Conservation (phyloP, 2,797 vertebrate species). For the Danio albolineatus region DNA sequence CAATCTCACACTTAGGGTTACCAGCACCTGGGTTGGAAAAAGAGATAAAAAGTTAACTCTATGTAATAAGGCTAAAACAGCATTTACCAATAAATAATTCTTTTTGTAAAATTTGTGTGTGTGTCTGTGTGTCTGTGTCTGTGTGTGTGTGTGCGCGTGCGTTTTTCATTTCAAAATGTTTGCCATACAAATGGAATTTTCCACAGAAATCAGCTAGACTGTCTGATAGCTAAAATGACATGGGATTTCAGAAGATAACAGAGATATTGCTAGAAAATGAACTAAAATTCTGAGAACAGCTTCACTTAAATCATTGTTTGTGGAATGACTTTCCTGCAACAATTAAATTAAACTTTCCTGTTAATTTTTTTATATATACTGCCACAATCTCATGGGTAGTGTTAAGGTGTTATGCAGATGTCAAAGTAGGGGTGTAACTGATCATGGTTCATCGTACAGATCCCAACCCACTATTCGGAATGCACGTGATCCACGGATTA, state of each 20-base stretch:
- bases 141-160: not conserved
- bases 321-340: not conserved
- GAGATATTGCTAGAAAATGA: not conserved
- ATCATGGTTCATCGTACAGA: no score
- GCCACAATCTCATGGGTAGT: not conserved
- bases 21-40: constrained; percentile 83
- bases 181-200: not conserved
- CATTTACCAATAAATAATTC: not conserved
- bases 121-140: not conserved
- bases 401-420: not conserved
- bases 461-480: no score
- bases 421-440: not conserved
- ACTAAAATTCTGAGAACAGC: not conserved
- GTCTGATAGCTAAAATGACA: not conserved
- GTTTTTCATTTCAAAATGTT: not conserved
- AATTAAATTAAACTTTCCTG: not conserved
- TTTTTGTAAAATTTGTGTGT: no score
- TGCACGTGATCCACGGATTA: no score
- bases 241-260: not conserved
- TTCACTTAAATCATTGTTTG: not conserved
- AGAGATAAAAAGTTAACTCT: no score
- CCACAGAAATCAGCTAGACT: not conserved
- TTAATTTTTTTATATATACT: not conserved
- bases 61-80: not conserved
- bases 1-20: constrained; percentile 83